phyloP scores from a whole-genome alignment of 2,797 vertebrate genomes.

The Hydrophis major region DNA sequence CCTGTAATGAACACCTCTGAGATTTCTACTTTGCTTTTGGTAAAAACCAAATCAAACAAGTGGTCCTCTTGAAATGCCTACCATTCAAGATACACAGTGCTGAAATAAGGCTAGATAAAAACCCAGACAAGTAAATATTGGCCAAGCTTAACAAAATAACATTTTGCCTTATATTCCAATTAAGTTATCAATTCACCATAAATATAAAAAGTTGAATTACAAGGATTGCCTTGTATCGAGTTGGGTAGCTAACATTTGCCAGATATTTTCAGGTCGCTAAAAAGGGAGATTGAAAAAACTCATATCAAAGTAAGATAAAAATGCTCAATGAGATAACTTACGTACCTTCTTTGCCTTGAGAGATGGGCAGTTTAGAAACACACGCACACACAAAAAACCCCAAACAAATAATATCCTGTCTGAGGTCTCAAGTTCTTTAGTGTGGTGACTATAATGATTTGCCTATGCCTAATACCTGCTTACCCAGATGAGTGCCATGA shows the following conservation, averaged over 20 bases:
- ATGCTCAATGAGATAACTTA: not conserved
- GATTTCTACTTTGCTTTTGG: slow-evolving; percentile 21
- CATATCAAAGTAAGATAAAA: not conserved
- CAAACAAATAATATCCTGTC: not conserved
- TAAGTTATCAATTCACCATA: not conserved
- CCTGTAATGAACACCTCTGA: slow-evolving; percentile 32
- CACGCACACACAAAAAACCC: not conserved
- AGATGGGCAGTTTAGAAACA: not conserved
- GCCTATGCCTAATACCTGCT: not conserved
- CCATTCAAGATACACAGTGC: slow-evolving; percentile 43
- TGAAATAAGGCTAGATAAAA: not conserved
- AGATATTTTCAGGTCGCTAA: not conserved
- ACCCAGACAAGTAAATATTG: not conserved
- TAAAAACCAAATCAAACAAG: slow-evolving; percentile 17
- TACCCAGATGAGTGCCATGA: not conserved
- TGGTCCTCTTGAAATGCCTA: slow-evolving; percentile 35
- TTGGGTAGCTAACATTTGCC: not conserved
- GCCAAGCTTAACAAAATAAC: not conserved
- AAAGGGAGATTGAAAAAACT: not conserved
- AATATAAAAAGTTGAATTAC: not conserved
- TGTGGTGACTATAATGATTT: not conserved
- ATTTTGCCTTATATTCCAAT: not conserved
- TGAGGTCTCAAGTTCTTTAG: not conserved
- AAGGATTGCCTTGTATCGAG: not conserved
- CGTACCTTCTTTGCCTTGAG: not conserved